Percentiles rank a stretch among this genome's conserved stretches.
Conservation (phyloP, 2,113 vertebrate species). For the Edolisoma coerulescens region DNA sequence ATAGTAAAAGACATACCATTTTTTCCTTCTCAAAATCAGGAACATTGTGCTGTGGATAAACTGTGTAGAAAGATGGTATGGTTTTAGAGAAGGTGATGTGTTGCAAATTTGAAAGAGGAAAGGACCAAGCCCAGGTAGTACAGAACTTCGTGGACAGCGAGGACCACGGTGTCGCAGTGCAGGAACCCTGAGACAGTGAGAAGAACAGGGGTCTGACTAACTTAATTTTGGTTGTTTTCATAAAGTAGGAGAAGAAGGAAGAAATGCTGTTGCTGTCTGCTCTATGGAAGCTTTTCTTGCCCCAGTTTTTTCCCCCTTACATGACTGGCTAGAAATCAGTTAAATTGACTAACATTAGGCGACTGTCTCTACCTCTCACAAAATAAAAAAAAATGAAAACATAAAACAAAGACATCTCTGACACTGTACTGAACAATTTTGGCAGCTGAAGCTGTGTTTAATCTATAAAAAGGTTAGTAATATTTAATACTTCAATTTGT, state of each 20-base stretch:
- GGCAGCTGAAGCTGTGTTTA: slow-evolving; percentile 41
- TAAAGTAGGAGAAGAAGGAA: background rate
- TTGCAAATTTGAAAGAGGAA: background rate
- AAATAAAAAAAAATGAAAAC: background rate
- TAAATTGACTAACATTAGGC: background rate
- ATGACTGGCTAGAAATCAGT: background rate
- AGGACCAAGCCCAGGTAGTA: background rate
- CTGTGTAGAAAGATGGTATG: background rate
- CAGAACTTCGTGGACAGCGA: background rate
- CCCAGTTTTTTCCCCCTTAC: background rate
- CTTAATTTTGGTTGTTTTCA: background rate
- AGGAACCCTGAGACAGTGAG: background rate
- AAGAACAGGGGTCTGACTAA: background rate
- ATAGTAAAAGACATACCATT: background rate
- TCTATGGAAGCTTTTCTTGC: background rate
- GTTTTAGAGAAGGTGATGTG: background rate
- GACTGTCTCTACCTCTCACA: background rate
- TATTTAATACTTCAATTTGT: slow-evolving; percentile 61
- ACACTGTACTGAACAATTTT: background rate
- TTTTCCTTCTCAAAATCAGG: background rate
- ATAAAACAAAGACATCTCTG: slow-evolving; percentile 21
- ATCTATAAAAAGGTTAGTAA: slow-evolving; percentile 48
- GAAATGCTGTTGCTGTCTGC: background rate
- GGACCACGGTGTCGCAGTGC: rapidly evolving
- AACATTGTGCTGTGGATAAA: background rate